These are phyloP conservation scores for Plutella xylostella DNA, from an alignment of 2,888 invertebrate genomes.

Conservation along the genomic window DNA sequence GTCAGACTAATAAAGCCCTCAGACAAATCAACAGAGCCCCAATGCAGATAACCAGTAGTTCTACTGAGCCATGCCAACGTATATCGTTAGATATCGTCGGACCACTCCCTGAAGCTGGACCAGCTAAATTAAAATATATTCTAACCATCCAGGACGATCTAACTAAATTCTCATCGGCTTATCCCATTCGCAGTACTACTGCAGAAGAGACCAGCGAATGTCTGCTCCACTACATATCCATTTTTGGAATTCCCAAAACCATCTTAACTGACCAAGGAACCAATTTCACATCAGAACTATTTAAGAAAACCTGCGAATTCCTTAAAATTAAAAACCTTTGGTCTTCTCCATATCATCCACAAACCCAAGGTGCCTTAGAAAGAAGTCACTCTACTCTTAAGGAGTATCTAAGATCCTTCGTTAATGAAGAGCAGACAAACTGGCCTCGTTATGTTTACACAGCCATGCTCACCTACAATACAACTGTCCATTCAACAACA, in stretches of 20 bases:
- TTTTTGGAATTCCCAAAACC: conserved; percentile 1
- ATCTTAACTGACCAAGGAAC: conserved; percentile 8
- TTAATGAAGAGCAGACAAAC: conserved; percentile 20
- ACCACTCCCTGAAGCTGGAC: conserved; percentile 16
- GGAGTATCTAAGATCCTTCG: conserved; percentile 23
- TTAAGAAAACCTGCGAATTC: conserved; percentile 23
- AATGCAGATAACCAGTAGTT: too few species aligned
- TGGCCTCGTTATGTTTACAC: conserved; percentile 22
- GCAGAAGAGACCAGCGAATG: neutral
- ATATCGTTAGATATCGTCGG: too few species aligned
- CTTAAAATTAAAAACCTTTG: conserved; percentile 15
- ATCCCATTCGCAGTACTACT: conserved; percentile 14
- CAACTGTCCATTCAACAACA: conserved; percentile 18
- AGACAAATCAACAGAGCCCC: too few species aligned
- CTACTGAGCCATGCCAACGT: too few species aligned
- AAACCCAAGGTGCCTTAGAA: conserved; percentile 20
- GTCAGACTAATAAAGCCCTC: too few species aligned
- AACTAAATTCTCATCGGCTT: conserved; percentile 19
- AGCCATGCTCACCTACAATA: conserved; percentile 21
- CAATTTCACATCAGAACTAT: conserved; percentile 25
- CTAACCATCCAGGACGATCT: conserved; percentile 22
- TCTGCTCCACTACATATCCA: neutral
- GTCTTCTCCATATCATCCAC: conserved; percentile 16
- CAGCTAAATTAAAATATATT: conserved; percentile 15
- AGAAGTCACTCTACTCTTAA: conserved; percentile 22